Percentiles rank a stretch among this genome's conserved stretches.
phyloP scores from a whole-genome alignment of 2,888 invertebrate genomes.

The Acrocyrtus sp. region DNA sequence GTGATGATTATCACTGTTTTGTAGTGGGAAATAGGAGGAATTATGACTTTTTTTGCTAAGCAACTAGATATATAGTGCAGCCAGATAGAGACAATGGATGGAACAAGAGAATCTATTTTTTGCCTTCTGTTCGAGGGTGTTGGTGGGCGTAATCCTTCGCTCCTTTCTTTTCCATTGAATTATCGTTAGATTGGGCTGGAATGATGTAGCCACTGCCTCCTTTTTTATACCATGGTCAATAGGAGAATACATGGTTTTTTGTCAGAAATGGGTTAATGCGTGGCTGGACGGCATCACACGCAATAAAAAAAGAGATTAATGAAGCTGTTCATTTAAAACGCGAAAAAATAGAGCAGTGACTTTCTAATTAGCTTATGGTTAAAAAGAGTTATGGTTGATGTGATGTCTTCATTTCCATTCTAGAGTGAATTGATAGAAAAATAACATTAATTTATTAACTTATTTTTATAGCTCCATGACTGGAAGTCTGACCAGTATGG shows the following conservation, averaged over 20 bases:
- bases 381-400: not conserved
- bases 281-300: too few relatives aligned
- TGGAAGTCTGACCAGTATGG: slow-evolving; percentile 75
- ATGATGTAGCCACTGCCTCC: slow-evolving; percentile 61
- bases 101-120: slow-evolving; percentile 26
- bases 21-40: too few relatives aligned
- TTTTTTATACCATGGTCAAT: slow-evolving; percentile 28
- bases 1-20: not conserved
- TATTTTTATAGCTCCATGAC: slow-evolving; percentile 80
- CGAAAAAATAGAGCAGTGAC: not conserved
- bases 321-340: slow-evolving; percentile 17
- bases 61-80: too few relatives aligned
- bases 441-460: too few relatives aligned
- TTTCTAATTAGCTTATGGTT: not conserved
- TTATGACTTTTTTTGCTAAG: not conserved
- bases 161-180: slow-evolving; percentile 61
- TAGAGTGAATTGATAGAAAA: too few relatives aligned
- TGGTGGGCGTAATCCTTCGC: slow-evolving; percentile 63
- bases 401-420: not conserved
- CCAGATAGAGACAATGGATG: not conserved
- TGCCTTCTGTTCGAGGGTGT: slow-evolving; percentile 54
- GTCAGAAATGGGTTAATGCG: too few relatives aligned
- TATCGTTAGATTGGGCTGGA: slow-evolving; percentile 63
- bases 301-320: too few relatives aligned
- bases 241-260: not conserved